Conservation (phyloP, 2,888 invertebrate genomes). For the Caenorhabditis auriculariae region DNA sequence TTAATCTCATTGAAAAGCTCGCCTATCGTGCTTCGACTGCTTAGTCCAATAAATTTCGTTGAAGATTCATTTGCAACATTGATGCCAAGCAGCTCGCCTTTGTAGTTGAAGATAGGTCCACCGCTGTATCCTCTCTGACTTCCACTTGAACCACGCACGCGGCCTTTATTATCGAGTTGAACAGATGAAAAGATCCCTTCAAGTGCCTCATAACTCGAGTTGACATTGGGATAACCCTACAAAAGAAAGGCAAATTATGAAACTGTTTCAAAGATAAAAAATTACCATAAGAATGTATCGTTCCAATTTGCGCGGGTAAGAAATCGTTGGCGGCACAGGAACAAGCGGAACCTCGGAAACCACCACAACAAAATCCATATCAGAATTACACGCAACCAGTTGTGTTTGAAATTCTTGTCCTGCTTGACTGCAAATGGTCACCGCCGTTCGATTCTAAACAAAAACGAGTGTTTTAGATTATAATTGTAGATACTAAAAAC, state of each 20-base stretch:
- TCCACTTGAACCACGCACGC: constrained; percentile 10
- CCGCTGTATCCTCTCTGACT: constrained; percentile 9
- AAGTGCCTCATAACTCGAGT: constrained; percentile 6
- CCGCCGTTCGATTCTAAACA: constrained; percentile 8
- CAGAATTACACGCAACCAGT: not conserved
- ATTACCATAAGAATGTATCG: constrained; percentile 11
- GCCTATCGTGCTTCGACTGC: not conserved
- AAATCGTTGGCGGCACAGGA: constrained; percentile 2
- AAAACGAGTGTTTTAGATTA: constrained; percentile 9
- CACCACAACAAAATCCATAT: constrained; percentile 4
- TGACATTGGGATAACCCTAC: constrained; percentile 6
- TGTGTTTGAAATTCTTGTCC: constrained; percentile 6
- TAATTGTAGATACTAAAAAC: constrained; percentile 13
- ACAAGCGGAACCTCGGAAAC: constrained; percentile 4
- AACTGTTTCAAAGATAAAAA: constrained; percentile 10
- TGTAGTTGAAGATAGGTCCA: constrained; percentile 2
- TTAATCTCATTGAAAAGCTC: constrained; percentile 4
- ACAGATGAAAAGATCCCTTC: constrained; percentile 5
- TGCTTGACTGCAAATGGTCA: constrained; percentile 7
- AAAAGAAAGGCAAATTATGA: constrained; percentile 7
- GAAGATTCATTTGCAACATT: constrained; percentile 1
- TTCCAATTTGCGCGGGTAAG: constrained; percentile 5
- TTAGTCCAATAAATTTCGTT: constrained; percentile 1
- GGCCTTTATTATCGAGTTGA: constrained; percentile 5
- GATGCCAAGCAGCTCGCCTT: constrained; percentile 1